A percentile compares a stretch with the other conserved stretches of the same genome.
Conservation (phyloP, 2,888 invertebrate genomes). For the Xestia sexstrigata region DNA sequence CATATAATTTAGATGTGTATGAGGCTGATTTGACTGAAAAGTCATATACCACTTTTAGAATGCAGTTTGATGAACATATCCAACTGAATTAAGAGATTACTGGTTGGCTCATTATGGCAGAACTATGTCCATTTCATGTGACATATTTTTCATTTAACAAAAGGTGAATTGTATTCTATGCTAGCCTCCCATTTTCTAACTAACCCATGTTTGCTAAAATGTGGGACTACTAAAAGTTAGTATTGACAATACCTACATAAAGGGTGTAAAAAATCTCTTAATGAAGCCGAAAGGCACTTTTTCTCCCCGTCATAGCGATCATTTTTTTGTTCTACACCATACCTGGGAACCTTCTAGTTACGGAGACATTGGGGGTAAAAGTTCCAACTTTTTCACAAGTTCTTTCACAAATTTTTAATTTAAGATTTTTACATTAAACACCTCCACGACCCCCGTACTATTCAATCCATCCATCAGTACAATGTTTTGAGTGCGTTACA, state of each 20-base stretch:
- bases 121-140: neutral
- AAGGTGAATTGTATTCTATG: neutral
- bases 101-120: neutral
- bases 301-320: too few relatives aligned
- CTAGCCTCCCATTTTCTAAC: constrained; percentile 39
- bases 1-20: neutral
- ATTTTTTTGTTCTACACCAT: too few relatives aligned
- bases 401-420: too few relatives aligned
- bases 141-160: neutral
- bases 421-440: too few relatives aligned
- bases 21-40: neutral
- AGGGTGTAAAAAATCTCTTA: too few relatives aligned
- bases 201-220: constrained; percentile 10
- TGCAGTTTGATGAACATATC: neutral
- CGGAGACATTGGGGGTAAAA: too few relatives aligned
- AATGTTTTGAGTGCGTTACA: too few relatives aligned
- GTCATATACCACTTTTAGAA: neutral
- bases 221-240: neutral
- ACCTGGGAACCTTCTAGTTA: too few relatives aligned
- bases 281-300: too few relatives aligned
- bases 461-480: too few relatives aligned
- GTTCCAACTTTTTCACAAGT: too few relatives aligned
- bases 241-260: neutral
- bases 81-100: neutral
- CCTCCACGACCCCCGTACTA: too few relatives aligned